Percentiles rank a stretch among this genome's conserved stretches.
phyloP scores from a whole-genome alignment of 2,888 invertebrate species.

The Ectemnius lituratus region DNA sequence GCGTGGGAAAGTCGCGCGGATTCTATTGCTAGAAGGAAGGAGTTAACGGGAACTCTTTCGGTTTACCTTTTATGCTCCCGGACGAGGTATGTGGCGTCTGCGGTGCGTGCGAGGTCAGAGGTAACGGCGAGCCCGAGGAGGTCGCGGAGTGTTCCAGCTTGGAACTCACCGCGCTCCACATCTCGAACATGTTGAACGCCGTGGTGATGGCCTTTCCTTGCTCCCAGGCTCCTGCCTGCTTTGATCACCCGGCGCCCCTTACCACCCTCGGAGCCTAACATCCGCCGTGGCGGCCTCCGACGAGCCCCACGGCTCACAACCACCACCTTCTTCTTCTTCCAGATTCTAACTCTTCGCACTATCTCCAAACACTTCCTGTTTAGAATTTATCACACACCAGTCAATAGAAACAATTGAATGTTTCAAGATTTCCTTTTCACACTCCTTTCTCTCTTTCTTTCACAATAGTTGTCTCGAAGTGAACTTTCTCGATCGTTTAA shows the following conservation, averaged over 20 bases:
- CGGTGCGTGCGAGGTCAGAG: conserved; percentile 79
- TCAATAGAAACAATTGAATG: neutral
- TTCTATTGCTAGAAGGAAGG: neutral
- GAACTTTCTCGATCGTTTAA: neutral
- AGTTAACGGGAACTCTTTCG: conserved; percentile 36
- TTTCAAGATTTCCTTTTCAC: conserved; percentile 11
- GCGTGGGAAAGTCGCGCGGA: conserved; percentile 34
- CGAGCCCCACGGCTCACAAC: neutral
- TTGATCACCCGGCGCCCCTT: conserved; percentile 54
- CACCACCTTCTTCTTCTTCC: neutral
- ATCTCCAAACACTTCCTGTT: too few species aligned
- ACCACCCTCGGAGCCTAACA: conserved; percentile 53
- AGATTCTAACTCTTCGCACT: too few species aligned
- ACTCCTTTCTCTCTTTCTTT: conserved; percentile 14
- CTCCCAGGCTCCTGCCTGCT: conserved; percentile 56
- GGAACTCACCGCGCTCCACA: conserved; percentile 89
- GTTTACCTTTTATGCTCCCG: conserved; percentile 90
- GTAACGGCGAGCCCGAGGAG: conserved; percentile 76
- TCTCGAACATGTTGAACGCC: conserved; percentile 86
- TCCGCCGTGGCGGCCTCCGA: conserved; percentile 48
- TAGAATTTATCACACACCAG: too few species aligned
- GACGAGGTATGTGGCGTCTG: conserved; percentile 89
- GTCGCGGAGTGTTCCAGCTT: conserved; percentile 82
- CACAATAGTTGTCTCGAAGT: too few species aligned
- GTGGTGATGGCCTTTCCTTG: conserved; percentile 68